Conservation (phyloP, 2,888 invertebrate species). For the Sipunculus nudus region DNA sequence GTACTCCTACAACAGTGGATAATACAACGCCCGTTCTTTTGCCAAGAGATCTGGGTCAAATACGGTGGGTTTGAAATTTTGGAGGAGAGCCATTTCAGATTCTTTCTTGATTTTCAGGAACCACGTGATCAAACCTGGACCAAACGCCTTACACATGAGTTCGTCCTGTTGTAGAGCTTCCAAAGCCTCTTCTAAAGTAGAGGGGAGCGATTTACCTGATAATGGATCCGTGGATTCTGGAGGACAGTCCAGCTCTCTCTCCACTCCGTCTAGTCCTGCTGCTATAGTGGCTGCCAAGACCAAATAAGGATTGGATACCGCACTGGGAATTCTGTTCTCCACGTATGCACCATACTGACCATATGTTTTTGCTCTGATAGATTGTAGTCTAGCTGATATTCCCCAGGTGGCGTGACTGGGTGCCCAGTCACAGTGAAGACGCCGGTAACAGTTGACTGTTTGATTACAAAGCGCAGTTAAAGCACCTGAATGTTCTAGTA, state of each 20-base stretch:
- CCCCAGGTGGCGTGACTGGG: slow-evolving; percentile 25
- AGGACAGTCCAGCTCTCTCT: slow-evolving; percentile 15
- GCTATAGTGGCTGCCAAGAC: slow-evolving; percentile 34
- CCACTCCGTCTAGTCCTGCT: slow-evolving; percentile 38
- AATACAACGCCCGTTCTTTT: no score
- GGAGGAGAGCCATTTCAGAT: slow-evolving; percentile 3
- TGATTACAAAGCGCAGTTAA: slow-evolving; percentile 28
- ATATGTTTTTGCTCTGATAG: slow-evolving; percentile 19
- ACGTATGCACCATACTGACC: slow-evolving; percentile 20
- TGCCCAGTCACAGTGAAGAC: slow-evolving; percentile 10
- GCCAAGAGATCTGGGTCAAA: no score
- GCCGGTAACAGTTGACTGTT: slow-evolving; percentile 35
- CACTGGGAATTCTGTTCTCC: slow-evolving; percentile 29
- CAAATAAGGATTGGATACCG: slow-evolving; percentile 33
- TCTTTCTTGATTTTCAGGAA: slow-evolving; percentile 12
- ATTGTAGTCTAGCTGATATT: slow-evolving; percentile 8
- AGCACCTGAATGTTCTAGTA: slow-evolving; percentile 27
- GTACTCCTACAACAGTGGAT: no score
- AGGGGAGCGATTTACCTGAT: no score
- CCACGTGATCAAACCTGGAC: slow-evolving; percentile 23
- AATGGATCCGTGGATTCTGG: background rate
- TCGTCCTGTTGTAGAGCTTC: slow-evolving; percentile 25
- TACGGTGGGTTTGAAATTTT: no score
- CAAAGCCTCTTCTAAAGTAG: slow-evolving; percentile 25
- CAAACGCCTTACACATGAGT: slow-evolving; percentile 16